Evolutionary conservation across 2,113 vertebrate genomes (phyloP), one percentile per base, ranked within the genome.

Genomic region (Gopherus flavomarginatus): DNA sequence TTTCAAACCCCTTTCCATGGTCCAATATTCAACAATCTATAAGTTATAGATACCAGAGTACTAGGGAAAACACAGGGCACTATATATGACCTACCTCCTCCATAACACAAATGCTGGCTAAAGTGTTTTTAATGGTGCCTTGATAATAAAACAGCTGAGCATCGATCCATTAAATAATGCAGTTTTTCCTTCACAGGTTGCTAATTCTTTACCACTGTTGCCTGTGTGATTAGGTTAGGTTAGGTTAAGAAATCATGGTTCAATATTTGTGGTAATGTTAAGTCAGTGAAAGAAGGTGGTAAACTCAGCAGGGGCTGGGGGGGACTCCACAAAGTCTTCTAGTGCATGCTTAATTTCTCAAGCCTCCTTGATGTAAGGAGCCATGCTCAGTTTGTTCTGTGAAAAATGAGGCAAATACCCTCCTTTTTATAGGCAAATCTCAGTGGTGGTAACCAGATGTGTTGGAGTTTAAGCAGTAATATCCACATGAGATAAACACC

Each of bases 401-500:
- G 94, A 94, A 96, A 96, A 96, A 96, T 0, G 56, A 96, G 79
- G 88, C 35, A 87, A 95, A 94, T 91, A 77, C 87, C 54, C 92
- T 95, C 88, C 83, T 91, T 94, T 94, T 93, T 89, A 96, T 31
- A 92, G 96, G 93, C 96, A 94, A 94, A 96, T 93, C 90, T 93
- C 96, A 82, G 88, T 2, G 82, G 94, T 83, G 91, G 85, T 85
- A 96, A 90, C 97, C 96, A 97, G 97, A 97, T 95, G 97, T 95
- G 94, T 53, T 80, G 90, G 94, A 94, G 94, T 97, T 97, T 93
- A 96, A 77, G 95, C 97, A 89, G 96, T 8, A 92, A 97, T 96
- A 97, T 90, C 92, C 94, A 96, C 94, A 92, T 14, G 92, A 97
- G 96, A 97, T 94, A 97, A 97, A 95, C 95, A 94, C 75, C 49